These are phyloP conservation scores for Diuraphis noxia DNA, from an alignment of 1,140 invertebrate genomes.

Conservation along the genomic window DNA sequence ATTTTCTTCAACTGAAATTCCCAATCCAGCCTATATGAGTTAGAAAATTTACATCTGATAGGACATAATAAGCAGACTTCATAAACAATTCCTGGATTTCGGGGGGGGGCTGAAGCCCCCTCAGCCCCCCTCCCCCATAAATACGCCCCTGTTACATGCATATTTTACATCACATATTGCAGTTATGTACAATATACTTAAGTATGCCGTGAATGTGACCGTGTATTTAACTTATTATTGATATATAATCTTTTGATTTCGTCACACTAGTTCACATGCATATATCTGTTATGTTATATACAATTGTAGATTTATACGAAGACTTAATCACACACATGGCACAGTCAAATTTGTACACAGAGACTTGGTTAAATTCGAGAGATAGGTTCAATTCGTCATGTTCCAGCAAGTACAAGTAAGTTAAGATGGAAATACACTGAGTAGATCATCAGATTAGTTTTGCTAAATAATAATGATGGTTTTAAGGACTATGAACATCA, in stretches of 20 bases:
- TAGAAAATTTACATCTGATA: too few species aligned
- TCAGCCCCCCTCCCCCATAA: too few species aligned
- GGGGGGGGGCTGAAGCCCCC: too few species aligned
- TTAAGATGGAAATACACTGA: not conserved
- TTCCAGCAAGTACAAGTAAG: slow-evolving; percentile 56
- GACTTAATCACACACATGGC: slow-evolving; percentile 77
- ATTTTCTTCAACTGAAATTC: too few species aligned
- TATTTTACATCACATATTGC: too few species aligned
- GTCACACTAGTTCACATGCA: not conserved
- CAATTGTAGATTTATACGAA: slow-evolving; percentile 75
- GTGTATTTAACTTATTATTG: not conserved
- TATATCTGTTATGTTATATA: not conserved
- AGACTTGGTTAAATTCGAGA: slow-evolving; percentile 86
- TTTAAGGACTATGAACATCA: slow-evolving; percentile 34
- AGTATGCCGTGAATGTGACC: too few species aligned
- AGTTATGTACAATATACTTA: too few species aligned
- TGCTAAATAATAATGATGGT: not conserved
- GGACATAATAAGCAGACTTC: too few species aligned
- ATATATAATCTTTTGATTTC: not conserved
- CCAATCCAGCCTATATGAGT: too few species aligned
- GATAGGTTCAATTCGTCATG: slow-evolving; percentile 74
- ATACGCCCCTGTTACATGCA: too few species aligned
- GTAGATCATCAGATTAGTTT: not conserved
- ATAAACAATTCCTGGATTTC: too few species aligned
- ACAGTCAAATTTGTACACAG: slow-evolving; percentile 72